phyloP scores from a whole-genome alignment of 2,888 invertebrate species.

The Caenorhabditis japonica region DNA sequence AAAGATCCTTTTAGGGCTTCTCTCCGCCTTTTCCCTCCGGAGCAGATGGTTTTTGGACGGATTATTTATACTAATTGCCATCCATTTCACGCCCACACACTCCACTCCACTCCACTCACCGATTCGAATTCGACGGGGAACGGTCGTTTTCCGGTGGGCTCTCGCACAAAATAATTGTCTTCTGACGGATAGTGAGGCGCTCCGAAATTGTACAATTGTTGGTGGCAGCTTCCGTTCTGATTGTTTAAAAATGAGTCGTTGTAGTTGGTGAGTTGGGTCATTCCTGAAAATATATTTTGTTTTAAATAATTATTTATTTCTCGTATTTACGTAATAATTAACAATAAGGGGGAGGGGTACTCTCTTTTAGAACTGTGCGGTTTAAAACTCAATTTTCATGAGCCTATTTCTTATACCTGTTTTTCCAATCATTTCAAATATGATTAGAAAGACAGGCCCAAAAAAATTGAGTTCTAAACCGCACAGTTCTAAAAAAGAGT shows the following conservation, averaged over 20 bases:
- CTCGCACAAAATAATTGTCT: constrained; percentile 36
- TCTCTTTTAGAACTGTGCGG: too few species aligned
- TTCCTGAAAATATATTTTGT: constrained; percentile 44
- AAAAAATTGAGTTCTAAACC: too few species aligned
- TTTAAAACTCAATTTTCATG: too few species aligned
- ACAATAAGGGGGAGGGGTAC: too few species aligned
- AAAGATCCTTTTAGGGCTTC: not conserved
- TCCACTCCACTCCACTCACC: constrained; percentile 21
- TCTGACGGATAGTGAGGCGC: constrained; percentile 3
- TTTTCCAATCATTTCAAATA: too few species aligned
- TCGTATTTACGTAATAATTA: too few species aligned
- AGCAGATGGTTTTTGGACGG: not conserved
- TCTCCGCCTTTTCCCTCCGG: not conserved
- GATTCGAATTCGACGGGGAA: constrained; percentile 45
- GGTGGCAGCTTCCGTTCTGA: constrained; percentile 12
- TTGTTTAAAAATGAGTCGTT: constrained; percentile 10
- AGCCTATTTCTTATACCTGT: too few species aligned
- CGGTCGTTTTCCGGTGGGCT: constrained; percentile 49
- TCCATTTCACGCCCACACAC: not conserved
- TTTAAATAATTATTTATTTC: too few species aligned
- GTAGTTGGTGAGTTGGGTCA: constrained; percentile 49
- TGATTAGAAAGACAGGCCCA: too few species aligned
- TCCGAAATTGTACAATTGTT: constrained; percentile 21
- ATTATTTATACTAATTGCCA: not conserved
- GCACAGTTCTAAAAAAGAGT: too few species aligned